phyloP scores from a whole-genome alignment of 1,140 invertebrate genomes.

The Drosophila insularis region DNA sequence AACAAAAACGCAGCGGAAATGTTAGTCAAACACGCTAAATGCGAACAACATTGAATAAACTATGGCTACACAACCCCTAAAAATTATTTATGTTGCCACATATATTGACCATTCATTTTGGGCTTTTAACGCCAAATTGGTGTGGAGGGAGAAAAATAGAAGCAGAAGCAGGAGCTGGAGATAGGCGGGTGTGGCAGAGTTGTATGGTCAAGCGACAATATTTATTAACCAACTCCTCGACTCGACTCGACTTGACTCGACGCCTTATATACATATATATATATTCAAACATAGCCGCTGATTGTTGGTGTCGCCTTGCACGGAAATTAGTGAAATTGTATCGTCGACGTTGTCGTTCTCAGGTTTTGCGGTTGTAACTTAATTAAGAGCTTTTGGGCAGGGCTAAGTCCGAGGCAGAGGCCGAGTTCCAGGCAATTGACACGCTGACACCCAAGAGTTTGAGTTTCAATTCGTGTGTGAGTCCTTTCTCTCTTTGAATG shows the following conservation, averaged over 20 bases:
- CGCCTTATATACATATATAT: constrained; percentile 32
- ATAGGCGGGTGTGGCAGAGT: constrained; percentile 50
- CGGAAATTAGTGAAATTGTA: constrained; percentile 78
- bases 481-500: constrained; percentile 20
- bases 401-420: constrained; percentile 28
- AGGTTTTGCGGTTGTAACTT: constrained; percentile 58
- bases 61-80: constrained; percentile 58
- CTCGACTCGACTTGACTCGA: constrained; percentile 21
- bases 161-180: constrained; percentile 11
- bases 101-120: constrained; percentile 79
- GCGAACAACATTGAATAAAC: constrained; percentile 28
- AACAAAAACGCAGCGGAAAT: constrained; percentile 69
- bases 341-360: constrained; percentile 38
- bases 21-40: constrained; percentile 65
- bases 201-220: constrained; percentile 47
- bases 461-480: constrained; percentile 5
- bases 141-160: background rate
- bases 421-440: constrained; percentile 62
- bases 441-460: constrained; percentile 61
- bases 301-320: constrained; percentile 77
- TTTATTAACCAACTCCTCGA: constrained; percentile 58
- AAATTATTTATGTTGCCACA: constrained; percentile 73
- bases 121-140: constrained; percentile 64
- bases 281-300: constrained; percentile 61
- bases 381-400: constrained; percentile 58